A percentile compares a stretch with the other conserved stretches of the same genome.
phyloP scores from a whole-genome alignment of 2,113 vertebrate genomes.

The Nycticryphes semicollaris region DNA sequence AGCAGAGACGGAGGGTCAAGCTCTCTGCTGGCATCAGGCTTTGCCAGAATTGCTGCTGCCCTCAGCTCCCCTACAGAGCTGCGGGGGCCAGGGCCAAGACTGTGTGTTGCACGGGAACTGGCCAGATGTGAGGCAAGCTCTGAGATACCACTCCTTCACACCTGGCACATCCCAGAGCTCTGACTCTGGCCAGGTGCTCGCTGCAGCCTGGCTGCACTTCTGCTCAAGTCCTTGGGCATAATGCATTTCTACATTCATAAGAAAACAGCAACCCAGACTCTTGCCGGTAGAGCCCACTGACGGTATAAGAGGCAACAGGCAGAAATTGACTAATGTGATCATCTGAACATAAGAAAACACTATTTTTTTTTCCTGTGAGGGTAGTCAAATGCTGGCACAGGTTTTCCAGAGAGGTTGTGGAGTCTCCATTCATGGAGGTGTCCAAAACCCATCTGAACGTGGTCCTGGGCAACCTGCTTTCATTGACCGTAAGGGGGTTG shows the following conservation, averaged over 20 bases:
- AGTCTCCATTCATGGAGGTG: not conserved
- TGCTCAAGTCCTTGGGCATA: not conserved
- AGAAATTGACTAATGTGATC: not conserved
- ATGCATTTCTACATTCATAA: not conserved
- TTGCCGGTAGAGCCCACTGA: not conserved
- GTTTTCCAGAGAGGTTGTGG: not conserved
- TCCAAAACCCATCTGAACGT: not conserved
- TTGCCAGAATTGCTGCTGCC: not conserved
- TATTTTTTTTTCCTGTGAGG: not conserved
- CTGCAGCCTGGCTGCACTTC: not conserved
- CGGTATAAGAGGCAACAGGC: not conserved
- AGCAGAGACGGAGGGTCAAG: not conserved
- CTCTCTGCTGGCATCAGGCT: not conserved
- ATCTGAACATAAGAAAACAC: not conserved
- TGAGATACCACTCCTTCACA: not conserved
- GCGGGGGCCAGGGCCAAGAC: not conserved
- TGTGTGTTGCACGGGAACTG: accelerated
- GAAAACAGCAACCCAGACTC: not conserved
- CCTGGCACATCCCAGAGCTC: not conserved
- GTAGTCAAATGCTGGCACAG: not conserved
- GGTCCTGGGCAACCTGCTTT: not conserved
- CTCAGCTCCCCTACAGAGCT: not conserved
- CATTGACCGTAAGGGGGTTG: not conserved
- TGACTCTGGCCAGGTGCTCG: accelerated
- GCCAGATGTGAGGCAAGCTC: accelerated